Percentiles rank a stretch among this genome's conserved stretches.
Evolutionary conservation across 1,140 invertebrate species (phyloP).

Genomic region (Ooceraea biroi): DNA sequence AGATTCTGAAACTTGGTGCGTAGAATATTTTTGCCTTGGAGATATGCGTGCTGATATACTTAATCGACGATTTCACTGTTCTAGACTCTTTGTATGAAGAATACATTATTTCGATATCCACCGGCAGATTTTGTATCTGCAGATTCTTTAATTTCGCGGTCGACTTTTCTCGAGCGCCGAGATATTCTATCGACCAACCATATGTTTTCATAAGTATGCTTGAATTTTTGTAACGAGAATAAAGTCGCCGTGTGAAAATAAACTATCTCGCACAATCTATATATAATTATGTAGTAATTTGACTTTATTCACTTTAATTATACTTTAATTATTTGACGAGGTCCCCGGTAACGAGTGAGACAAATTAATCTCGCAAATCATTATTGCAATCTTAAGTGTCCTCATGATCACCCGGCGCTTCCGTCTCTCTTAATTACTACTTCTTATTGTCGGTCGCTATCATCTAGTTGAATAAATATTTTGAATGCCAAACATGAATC

Average conservation of each 20-base stretch:
- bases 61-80: too few species aligned
- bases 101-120: not conserved
- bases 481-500: not conserved
- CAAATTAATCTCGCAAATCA: constrained; percentile 39
- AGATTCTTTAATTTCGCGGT: not conserved
- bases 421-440: constrained; percentile 33
- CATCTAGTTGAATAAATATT: constrained; percentile 29
- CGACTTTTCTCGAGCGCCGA: too few species aligned
- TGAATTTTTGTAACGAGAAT: not conserved
- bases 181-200: not conserved
- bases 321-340: constrained; percentile 23
- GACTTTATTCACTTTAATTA: constrained; percentile 18
- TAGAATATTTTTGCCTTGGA: too few species aligned
- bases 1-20: too few species aligned
- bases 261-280: not conserved
- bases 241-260: not conserved
- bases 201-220: not conserved
- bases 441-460: not conserved
- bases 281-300: constrained; percentile 17
- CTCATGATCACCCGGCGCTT: not conserved
- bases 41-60: too few species aligned
- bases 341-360: not conserved
- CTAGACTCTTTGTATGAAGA: too few species aligned
- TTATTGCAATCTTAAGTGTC: not conserved
- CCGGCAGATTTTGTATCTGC: not conserved